Evolutionary conservation across 1,140 invertebrate genomes (phyloP), one percentile per base, ranked within the genome.

Genomic region (Eriosoma lanigerum): DNA sequence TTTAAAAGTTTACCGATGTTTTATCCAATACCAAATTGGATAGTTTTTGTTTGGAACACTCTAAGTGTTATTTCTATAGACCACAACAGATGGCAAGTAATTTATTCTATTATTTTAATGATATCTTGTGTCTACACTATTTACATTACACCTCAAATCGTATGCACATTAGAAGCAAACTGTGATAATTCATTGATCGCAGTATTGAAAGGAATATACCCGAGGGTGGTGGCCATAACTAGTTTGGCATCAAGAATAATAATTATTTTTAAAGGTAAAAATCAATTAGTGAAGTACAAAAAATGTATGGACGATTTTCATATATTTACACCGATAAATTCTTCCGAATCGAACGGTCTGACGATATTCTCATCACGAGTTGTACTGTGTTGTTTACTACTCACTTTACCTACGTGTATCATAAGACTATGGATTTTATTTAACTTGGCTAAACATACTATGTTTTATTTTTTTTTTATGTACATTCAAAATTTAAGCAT

Each of bases 401-500:
- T 68, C 8, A 24, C 15, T 2, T 0, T 68, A 48, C 64, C 64
- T 3, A 12, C 21, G 3, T 24, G 44, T 17, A 4, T 48, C 12
- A 15, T 5, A 3, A 44, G 38, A 44, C 8, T 68, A 15, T 46
- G 38, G 64, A 24, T 24, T 21, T 17, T 68, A 48, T 68, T 13
- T 19, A 3, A 48, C 13, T 19, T 26, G 24, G 38, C 38, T 8
- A 21, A 48, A 44, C 19, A 44, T 13, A 44, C 64, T 9, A 29
- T 66, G 21, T 9, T 21, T 9, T 44, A 46, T 24, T 38, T 68
- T 9, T 2, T 9, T 17, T 15, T 48, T 3, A 10, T 48, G 12
- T 68, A 75, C 19, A 0, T 75, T 17, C 52, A 75, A 44, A 75
- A 75, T 32, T 54, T 75, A 6, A 75, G 50, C 10, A 75, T 75